Evolutionary conservation across 1,140 invertebrate species (phyloP), one percentile per base, ranked within the genome.

Genomic region (Anadara kagoshimensis): DNA sequence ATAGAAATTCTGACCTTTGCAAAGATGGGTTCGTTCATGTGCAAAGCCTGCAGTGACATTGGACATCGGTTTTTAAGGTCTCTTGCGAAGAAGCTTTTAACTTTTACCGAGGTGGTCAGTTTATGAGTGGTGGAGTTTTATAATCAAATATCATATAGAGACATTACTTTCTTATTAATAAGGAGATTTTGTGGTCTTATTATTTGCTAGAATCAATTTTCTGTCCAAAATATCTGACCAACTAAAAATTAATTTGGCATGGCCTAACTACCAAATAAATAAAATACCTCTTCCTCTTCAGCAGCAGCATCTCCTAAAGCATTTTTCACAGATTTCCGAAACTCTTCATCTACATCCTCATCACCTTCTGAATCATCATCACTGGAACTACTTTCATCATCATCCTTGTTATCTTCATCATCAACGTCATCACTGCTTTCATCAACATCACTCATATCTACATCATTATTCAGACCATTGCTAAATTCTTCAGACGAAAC

Each of bases 281-380:
- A n/a, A 36, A 36, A 36, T 36, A 67, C 69, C 11, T 70, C 68
- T 29, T 64, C 74, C 18, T 65, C 49, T 24, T 51, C 56, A 26
- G 51, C 74, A 62, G 67, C 73, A 41, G 78, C 78, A 62, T 57
- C 58, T 36, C 78, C 78, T 22, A 79, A 57, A 16, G 78, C 78
- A 24, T 62, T 47, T 62, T 73, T 76, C 18, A 79, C 44, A 49
- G 69, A 70, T 26, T 70, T 47, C 29, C 78, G 66, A 16, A 79
- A 76, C 20, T 62, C 70, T 12, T 73, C 69, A 70, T 79, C 58
- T 0, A 79, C 74, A 22, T 69, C 56, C 43, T 26, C 69, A 18
- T 73, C 73, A 8, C 56, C 61, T 14, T 69, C 66, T 29, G 29
- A 44, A 49, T 49, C 66, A 14, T 75, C 69, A 14, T 67, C 59